These are phyloP conservation scores for Archips xylosteana DNA, from an alignment of 2,888 invertebrate species.

Conservation along the genomic window DNA sequence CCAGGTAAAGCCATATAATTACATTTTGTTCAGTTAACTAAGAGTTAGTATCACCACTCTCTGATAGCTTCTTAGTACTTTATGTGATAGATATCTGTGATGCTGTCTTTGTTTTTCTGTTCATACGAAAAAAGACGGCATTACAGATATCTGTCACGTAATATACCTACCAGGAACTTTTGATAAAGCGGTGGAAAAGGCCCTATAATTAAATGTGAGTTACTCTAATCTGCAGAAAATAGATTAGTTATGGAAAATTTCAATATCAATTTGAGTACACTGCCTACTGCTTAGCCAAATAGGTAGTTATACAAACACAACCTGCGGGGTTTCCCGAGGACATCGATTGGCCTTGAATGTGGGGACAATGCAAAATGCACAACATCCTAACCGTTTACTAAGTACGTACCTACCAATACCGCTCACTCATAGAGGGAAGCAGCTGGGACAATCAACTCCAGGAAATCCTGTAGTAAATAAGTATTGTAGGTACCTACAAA, in stretches of 20 bases:
- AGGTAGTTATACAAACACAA: not conserved
- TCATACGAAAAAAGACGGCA: no score
- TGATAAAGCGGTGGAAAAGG: no score
- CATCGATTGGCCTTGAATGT: slow-evolving; percentile 36
- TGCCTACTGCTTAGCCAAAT: not conserved
- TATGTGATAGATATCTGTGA: no score
- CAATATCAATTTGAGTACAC: not conserved
- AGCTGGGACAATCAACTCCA: slow-evolving; percentile 19
- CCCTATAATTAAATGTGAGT: no score
- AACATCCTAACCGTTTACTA: slow-evolving; percentile 18
- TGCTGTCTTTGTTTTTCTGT: no score
- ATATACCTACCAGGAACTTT: no score
- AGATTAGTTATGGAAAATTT: not conserved
- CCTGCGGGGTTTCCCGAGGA: slow-evolving; percentile 21
- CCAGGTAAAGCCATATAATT: no score
- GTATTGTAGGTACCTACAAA: slow-evolving; percentile 2
- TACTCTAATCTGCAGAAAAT: not conserved
- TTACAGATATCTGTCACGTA: no score
- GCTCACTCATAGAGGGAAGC: slow-evolving; percentile 11
- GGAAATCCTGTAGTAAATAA: slow-evolving; percentile 21
- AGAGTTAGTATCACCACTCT: no score
- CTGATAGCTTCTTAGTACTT: no score
- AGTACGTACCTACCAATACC: not conserved
- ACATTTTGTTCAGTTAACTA: no score
- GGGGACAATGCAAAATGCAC: slow-evolving; percentile 28